These are phyloP conservation scores for Toxotes jaculatrix DNA, from an alignment of 2,113 vertebrate genomes.

Conservation along the genomic window DNA sequence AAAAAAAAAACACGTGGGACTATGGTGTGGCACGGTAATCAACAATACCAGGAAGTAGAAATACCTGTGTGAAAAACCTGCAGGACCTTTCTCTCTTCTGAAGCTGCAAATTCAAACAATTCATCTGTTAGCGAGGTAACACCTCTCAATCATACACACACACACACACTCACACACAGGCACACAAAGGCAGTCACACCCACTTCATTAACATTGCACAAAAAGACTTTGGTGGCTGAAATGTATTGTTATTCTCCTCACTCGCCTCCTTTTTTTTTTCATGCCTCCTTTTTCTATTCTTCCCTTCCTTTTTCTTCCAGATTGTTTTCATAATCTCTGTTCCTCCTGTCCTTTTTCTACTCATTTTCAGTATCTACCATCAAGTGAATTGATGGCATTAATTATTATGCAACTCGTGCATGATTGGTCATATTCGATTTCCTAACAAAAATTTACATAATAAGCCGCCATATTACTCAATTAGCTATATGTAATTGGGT, in stretches of 20 bases:
- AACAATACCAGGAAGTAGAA: conserved; percentile 66
- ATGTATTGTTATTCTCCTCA: conserved; percentile 37
- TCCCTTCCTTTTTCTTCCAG: background rate
- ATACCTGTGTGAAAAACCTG: conserved; percentile 85
- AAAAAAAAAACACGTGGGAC: conserved; percentile 15
- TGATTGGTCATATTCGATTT: conserved; percentile 71
- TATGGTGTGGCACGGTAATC: conserved; percentile 62
- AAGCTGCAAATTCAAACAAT: conserved; percentile 83
- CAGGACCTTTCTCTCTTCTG: conserved; percentile 86
- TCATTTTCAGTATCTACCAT: conserved; percentile 53
- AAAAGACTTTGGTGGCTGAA: conserved; percentile 26
- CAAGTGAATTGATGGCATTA: conserved; percentile 63
- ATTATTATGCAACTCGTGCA: conserved; percentile 65
- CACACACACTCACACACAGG: conserved; percentile 16
- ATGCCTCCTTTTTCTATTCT: conserved; percentile 1
- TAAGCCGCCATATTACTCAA: conserved; percentile 62
- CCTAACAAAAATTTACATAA: conserved; percentile 65
- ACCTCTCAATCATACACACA: conserved; percentile 52
- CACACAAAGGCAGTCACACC: conserved; percentile 35
- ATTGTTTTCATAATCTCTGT: conserved; percentile 29
- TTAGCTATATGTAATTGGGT: conserved; percentile 66
- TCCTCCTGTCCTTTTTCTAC: background rate
- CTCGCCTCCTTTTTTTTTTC: conserved; percentile 13
- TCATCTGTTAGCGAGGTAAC: conserved; percentile 73
- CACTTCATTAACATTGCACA: conserved; percentile 48